These are phyloP conservation scores for Calosoma granatense DNA, from an alignment of 1,140 invertebrate genomes.

Conservation along the genomic window DNA sequence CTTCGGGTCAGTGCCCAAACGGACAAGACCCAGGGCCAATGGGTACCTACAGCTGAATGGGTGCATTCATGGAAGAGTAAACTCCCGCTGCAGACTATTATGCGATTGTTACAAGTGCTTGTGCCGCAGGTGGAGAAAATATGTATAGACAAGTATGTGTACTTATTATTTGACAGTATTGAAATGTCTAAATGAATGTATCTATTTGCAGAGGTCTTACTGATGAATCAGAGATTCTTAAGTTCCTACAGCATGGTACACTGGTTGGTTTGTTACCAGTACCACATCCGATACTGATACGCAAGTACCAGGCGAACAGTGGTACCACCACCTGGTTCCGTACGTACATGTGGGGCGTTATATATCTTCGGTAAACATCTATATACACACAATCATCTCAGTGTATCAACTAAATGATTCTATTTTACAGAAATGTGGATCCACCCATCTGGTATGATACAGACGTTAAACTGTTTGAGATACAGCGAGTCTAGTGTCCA, in stretches of 20 bases:
- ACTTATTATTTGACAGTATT: constrained; percentile 12
- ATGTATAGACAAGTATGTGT: constrained; percentile 93
- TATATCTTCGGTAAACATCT: constrained; percentile 75
- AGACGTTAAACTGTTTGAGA: constrained; percentile 97
- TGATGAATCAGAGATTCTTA: constrained; percentile 98
- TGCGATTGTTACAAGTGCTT: constrained; percentile 94
- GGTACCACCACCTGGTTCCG: constrained; percentile 98
- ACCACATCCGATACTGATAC: constrained; percentile 96
- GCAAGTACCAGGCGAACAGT: constrained; percentile 97
- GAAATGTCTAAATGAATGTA: constrained; percentile 13
- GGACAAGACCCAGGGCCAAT: constrained; percentile 37
- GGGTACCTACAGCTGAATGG: constrained; percentile 88
- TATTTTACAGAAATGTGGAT: constrained; percentile 79
- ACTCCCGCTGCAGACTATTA: constrained; percentile 95
- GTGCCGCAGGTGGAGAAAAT: constrained; percentile 99
- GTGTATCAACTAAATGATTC: constrained; percentile 15
- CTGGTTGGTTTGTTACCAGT: constrained; percentile 95
- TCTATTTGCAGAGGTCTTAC: constrained; percentile 76
- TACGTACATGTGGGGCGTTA: constrained; percentile 99
- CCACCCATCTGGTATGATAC: constrained; percentile 99
- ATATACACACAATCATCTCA: not conserved
- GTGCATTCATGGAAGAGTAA: constrained; percentile 95
- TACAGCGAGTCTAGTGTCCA: constrained; percentile 84
- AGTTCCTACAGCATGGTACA: constrained; percentile 98
- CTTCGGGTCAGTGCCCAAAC: constrained; percentile 32